Evolutionary conservation across 2,797 vertebrate species (phyloP).

Genomic region (Scolopax rusticola): DNA sequence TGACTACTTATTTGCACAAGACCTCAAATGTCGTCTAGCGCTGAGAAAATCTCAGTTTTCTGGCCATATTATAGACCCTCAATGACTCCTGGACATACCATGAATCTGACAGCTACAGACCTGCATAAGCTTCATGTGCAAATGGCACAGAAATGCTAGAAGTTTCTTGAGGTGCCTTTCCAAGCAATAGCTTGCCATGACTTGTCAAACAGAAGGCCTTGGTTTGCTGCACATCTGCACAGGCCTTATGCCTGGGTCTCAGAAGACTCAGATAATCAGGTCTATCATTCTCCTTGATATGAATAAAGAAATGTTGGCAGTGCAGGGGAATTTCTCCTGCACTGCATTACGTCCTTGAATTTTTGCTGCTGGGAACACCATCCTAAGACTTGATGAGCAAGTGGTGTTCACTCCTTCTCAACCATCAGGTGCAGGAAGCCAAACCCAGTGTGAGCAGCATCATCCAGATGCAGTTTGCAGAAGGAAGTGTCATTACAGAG

Average conservation of each 20-base stretch:
- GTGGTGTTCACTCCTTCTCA: background rate
- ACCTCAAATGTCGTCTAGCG: too few species aligned
- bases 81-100: fast-evolving
- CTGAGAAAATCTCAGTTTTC: background rate
- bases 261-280: background rate
- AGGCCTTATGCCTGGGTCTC: background rate
- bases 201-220: background rate
- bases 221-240: background rate
- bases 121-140: background rate
- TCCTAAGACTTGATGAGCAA: background rate
- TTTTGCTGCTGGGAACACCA: background rate
- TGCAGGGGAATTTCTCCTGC: background rate
- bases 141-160: background rate
- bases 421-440: background rate
- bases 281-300: background rate
- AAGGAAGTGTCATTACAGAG: background rate
- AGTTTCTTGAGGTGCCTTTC: background rate
- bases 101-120: background rate
- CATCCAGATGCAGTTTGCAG: background rate
- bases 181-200: background rate
- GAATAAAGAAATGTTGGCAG: background rate
- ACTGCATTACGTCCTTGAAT: background rate
- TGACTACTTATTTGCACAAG: background rate
- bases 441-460: background rate
- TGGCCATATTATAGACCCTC: background rate